A percentile compares a stretch with the other conserved stretches of the same genome.
Evolutionary conservation across 2,113 vertebrate species (phyloP).

Genomic region (Gasterosteus nipponicus): DNA sequence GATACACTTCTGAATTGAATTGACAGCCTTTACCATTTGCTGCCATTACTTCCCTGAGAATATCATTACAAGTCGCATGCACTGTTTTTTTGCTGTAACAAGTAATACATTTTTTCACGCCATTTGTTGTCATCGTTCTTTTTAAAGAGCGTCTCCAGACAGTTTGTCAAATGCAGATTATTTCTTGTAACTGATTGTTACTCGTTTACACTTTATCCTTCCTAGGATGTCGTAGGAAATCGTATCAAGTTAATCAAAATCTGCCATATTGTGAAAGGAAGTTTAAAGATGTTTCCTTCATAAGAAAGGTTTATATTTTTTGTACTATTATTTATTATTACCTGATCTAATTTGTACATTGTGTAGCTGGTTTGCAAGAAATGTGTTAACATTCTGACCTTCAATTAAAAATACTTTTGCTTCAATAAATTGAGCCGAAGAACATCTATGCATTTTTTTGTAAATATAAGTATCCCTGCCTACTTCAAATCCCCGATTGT

Average conservation of each 20-base stretch:
- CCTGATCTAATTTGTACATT: neutral
- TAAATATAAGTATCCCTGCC: no score
- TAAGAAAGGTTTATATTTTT: slow-evolving; percentile 39
- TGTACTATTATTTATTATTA: no score
- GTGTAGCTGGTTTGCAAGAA: neutral
- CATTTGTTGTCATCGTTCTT: neutral
- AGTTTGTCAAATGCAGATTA: neutral
- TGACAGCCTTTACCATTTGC: neutral
- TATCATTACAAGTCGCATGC: neutral
- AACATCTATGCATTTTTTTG: neutral
- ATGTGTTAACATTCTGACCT: neutral
- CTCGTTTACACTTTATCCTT: neutral
- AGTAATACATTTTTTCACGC: neutral
- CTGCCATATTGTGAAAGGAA: slow-evolving; percentile 24
- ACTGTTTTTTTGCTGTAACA: neutral
- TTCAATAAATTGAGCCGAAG: neutral
- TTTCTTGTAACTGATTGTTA: neutral
- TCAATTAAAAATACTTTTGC: neutral
- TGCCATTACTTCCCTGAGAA: neutral
- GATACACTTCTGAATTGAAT: neutral
- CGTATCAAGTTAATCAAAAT: slow-evolving; percentile 13
- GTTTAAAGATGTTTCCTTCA: slow-evolving; percentile 22
- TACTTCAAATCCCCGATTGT: neutral
- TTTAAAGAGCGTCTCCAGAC: neutral
- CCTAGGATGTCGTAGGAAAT: no score